phyloP scores from a whole-genome alignment of 2,797 vertebrate species.

The Calcarius lapponicus region DNA sequence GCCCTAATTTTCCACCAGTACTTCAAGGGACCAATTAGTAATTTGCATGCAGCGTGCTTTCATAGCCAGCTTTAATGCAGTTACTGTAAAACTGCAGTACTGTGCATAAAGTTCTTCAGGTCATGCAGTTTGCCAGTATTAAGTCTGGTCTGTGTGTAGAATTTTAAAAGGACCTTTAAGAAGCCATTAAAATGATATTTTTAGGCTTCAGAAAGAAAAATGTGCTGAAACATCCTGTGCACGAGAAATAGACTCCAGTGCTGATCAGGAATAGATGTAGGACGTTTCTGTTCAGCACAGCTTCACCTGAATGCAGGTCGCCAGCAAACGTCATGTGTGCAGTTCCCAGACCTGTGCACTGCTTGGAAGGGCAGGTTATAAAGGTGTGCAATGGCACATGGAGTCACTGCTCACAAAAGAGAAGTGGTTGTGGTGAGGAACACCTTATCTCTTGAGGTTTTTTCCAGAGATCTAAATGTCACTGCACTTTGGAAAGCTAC shows the following conservation, averaged over 20 bases:
- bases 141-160: background rate
- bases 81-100: background rate
- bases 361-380: background rate
- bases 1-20: background rate
- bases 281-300: background rate
- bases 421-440: background rate
- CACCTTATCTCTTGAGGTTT: background rate
- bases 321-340: too few species aligned
- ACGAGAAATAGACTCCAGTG: background rate
- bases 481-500: background rate
- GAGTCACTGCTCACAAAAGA: background rate
- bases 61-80: background rate
- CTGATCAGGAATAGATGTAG: background rate
- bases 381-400: accelerated
- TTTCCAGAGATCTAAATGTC: background rate
- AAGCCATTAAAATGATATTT: background rate
- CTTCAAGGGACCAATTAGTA: background rate
- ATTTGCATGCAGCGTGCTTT: background rate
- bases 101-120: background rate
- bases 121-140: background rate
- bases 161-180: background rate
- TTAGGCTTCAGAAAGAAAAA: background rate
- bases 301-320: background rate
- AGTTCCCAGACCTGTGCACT: background rate
- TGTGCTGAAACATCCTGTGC: background rate